Percentiles rank a stretch among this genome's conserved stretches.
Evolutionary conservation across 2,797 vertebrate species (phyloP).

Genomic region (Sciaenops ocellatus): DNA sequence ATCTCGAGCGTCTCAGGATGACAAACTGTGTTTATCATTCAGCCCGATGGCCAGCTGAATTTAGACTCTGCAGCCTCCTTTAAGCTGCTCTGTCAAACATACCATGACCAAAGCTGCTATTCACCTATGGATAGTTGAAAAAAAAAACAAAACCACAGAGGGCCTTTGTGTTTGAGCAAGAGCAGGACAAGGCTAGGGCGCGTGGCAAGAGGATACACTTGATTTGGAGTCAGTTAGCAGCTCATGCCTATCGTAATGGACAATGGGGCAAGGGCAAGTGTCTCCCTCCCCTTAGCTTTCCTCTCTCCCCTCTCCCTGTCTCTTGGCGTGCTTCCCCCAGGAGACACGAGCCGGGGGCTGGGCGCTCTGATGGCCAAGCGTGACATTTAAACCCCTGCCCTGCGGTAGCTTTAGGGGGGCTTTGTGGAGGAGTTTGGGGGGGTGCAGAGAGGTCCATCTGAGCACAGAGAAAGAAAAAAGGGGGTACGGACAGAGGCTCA

Average conservation of each 20-base stretch:
- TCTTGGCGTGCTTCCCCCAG: slow-evolving; percentile 70
- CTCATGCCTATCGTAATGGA: slow-evolving; percentile 81
- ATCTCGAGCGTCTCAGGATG: slow-evolving; percentile 43
- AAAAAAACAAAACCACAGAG: slow-evolving; percentile 60
- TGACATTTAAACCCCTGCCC: slow-evolving; percentile 88
- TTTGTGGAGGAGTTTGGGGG: slow-evolving; percentile 64
- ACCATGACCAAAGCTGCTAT: slow-evolving; percentile 75
- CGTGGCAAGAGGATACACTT: slow-evolving; percentile 84
- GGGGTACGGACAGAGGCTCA: slow-evolving; percentile 71
- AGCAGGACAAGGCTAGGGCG: slow-evolving; percentile 75
- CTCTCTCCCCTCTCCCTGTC: slow-evolving; percentile 66
- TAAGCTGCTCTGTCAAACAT: slow-evolving; percentile 74
- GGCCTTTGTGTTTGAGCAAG: slow-evolving; percentile 77
- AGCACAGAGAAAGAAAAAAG: slow-evolving; percentile 73
- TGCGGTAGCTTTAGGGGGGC: slow-evolving; percentile 78
- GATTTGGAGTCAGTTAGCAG: slow-evolving; percentile 84
- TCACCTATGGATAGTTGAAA: slow-evolving; percentile 64
- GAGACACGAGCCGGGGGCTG: slow-evolving; percentile 84
- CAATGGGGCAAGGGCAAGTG: slow-evolving; percentile 79
- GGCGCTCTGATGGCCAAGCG: slow-evolving; percentile 85
- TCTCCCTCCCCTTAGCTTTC: slow-evolving; percentile 77
- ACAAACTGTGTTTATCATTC: slow-evolving; percentile 71
- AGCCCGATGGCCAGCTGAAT: slow-evolving; percentile 72
- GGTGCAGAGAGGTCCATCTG: slow-evolving; percentile 74
- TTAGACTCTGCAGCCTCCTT: slow-evolving; percentile 54